phyloP scores from a whole-genome alignment of 2,113 vertebrate genomes.

The Oreamnos americanus region DNA sequence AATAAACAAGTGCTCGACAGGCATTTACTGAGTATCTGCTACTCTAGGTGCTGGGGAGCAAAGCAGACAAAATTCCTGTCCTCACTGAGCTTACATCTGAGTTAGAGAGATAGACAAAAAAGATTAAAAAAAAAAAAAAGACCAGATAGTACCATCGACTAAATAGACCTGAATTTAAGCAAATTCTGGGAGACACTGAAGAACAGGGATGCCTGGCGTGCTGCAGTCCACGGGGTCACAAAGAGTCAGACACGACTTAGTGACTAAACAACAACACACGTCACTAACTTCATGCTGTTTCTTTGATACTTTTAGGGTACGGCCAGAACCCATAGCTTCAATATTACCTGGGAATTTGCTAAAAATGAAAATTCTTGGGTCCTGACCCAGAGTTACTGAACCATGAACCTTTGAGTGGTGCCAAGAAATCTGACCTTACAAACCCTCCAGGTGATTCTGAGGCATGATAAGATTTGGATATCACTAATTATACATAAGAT shows the following conservation, averaged over 20 bases:
- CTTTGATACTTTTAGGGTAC: neutral
- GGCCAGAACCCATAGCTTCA: neutral
- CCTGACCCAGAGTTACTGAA: neutral
- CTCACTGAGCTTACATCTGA: neutral
- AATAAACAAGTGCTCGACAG: too few species aligned
- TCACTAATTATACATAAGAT: neutral
- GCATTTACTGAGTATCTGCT: neutral
- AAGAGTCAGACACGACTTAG: neutral
- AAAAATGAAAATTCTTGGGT: neutral
- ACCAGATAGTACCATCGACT: neutral
- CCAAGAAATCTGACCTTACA: neutral
- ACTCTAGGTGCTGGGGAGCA: neutral
- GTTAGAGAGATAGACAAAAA: neutral
- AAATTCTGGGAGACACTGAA: neutral
- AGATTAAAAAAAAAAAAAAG: neutral
- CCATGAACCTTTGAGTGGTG: neutral
- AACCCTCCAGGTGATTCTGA: neutral
- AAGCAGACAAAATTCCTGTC: neutral
- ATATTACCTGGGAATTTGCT: neutral
- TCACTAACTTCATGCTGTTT: neutral
- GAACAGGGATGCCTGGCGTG: neutral
- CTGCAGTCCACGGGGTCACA: neutral
- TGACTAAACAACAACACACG: neutral
- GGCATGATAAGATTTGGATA: neutral
- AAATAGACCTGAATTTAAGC: neutral